These are phyloP conservation scores for Calidris pygmaea DNA, from an alignment of 2,113 vertebrate species.

Conservation along the genomic window DNA sequence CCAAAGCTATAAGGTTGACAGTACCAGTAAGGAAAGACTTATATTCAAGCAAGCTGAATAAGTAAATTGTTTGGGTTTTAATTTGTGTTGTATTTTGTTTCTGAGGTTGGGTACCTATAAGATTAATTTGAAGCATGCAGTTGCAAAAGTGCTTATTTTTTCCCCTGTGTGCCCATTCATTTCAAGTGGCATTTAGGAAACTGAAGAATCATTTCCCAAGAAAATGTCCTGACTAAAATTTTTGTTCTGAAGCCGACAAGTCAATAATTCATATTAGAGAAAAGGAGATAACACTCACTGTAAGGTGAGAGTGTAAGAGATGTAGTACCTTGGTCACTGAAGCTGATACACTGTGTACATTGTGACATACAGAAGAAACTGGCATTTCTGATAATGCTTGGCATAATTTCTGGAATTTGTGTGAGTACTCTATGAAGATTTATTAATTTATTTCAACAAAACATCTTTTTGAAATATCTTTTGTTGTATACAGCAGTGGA, in stretches of 20 bases:
- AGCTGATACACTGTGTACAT: fast-evolving
- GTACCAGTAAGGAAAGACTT: not conserved
- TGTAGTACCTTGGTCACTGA: not conserved
- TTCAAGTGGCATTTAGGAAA: not conserved
- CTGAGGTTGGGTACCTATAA: not conserved
- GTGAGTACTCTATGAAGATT: not conserved
- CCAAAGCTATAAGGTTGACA: not conserved
- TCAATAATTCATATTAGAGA: not conserved
- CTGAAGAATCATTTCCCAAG: not conserved
- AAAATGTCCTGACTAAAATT: not conserved
- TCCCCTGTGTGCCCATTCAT: not conserved
- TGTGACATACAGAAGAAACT: not conserved
- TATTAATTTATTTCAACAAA: not conserved
- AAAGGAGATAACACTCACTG: not conserved
- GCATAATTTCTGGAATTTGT: not conserved
- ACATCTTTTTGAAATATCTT: not conserved
- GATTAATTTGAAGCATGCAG: not conserved
- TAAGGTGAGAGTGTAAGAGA: not conserved
- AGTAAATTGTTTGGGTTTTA: not conserved
- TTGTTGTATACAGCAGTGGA: not conserved
- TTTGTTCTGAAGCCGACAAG: not conserved
- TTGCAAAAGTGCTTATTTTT: not conserved
- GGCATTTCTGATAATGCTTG: not conserved
- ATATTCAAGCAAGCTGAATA: not conserved
- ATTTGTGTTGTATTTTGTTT: not conserved